Evolutionary conservation across 2,888 invertebrate genomes (phyloP).

Genomic region (Ferrisia virgata): DNA sequence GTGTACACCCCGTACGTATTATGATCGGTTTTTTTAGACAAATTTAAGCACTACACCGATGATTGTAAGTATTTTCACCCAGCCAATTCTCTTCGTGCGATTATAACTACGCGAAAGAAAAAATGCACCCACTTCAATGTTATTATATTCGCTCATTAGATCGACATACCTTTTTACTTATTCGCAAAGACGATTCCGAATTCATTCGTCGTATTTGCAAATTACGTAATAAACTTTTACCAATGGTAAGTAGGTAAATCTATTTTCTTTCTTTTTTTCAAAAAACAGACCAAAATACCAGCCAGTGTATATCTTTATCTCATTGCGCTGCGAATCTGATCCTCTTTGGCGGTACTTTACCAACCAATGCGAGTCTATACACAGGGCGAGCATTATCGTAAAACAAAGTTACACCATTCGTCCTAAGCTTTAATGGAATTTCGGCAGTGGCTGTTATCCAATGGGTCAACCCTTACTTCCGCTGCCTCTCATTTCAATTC

Average conservation of each 20-base stretch:
- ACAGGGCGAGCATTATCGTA: conserved; percentile 40
- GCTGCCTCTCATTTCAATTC: conserved; percentile 24
- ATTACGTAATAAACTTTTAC: not conserved
- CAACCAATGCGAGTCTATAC: conserved; percentile 23
- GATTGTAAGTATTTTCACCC: not conserved
- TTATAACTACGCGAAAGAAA: not conserved
- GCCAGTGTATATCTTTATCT: not conserved
- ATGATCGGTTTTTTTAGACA: not conserved
- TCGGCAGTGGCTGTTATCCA: conserved; percentile 39
- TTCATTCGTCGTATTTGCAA: not conserved
- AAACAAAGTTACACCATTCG: conserved; percentile 43
- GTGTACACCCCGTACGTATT: no score
- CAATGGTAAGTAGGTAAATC: no score
- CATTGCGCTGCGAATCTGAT: not conserved
- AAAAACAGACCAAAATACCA: not conserved
- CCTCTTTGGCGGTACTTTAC: not conserved
- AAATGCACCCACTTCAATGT: not conserved
- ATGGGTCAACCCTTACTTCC: conserved; percentile 27
- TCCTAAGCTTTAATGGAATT: conserved; percentile 43
- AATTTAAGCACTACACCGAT: not conserved
- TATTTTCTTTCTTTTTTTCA: not conserved
- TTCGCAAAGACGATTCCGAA: not conserved
- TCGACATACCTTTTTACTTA: not conserved
- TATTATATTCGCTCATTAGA: not conserved
- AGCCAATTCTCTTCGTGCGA: not conserved